Evolutionary conservation across 2,113 vertebrate species (phyloP).

Genomic region (Equus przewalskii): DNA sequence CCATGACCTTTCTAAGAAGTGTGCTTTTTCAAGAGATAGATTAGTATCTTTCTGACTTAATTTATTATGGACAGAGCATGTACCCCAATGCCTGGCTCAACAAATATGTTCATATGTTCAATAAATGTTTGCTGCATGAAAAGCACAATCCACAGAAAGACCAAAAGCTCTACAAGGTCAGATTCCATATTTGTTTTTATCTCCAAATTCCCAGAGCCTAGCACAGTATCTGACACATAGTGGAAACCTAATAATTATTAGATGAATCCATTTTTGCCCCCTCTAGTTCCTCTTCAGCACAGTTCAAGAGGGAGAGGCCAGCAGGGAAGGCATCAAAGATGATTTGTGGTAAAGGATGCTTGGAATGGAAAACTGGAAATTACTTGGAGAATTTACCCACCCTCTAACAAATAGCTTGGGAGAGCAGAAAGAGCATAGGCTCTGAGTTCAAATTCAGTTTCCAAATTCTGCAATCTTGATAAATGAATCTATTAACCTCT

Average conservation of each 20-base stretch:
- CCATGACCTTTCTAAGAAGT: conserved; percentile 18
- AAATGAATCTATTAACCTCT: not conserved
- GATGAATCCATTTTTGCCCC: not conserved
- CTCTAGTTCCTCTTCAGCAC: not conserved
- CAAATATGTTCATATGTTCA: conserved; percentile 5
- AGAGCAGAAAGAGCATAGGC: not conserved
- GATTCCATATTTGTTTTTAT: conserved; percentile 10
- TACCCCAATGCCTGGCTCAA: not conserved
- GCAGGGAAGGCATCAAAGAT: not conserved
- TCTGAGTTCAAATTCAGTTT: conserved; percentile 31
- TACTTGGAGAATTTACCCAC: not conserved
- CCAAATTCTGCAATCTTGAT: not conserved
- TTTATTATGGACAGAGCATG: not conserved
- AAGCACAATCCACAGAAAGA: not conserved
- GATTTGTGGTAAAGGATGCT: not conserved
- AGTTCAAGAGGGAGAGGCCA: not conserved
- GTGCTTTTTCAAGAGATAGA: conserved; percentile 11
- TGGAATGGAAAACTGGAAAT: not conserved
- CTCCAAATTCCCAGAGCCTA: conserved; percentile 13
- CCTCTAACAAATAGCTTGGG: not conserved
- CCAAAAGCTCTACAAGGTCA: not conserved
- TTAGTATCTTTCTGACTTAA: conserved; percentile 37
- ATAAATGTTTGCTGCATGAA: not conserved
- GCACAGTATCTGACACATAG: not conserved
- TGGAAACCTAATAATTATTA: not conserved